Base-by-base conservation (phyloP, 1,140 invertebrate species). In the Procambarus virginalis region DNA sequence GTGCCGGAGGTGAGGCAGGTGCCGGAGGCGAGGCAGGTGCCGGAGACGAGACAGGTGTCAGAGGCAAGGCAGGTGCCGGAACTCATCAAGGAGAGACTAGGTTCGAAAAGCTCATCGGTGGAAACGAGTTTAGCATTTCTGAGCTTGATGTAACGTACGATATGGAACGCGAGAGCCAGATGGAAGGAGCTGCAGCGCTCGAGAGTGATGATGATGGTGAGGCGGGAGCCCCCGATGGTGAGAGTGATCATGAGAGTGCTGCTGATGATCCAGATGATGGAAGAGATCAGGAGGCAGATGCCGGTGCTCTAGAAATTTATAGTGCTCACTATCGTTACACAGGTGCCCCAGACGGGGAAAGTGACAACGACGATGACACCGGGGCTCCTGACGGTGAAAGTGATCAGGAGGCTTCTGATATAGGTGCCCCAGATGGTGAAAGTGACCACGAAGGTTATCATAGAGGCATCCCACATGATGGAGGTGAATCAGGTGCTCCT, bases 341-440 rank as follows among this genome's bases (percentile, higher is more conserved):
- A 73, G 68, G 68, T 20, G 22, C 22, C 34, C 68, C 68, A 2
- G 86, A 73, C n/a, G 78, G 77, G 2, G 64, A 87, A n/a, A 70
- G 60, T 68, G 76, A 78, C 58, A 14, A 55, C 46, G 77, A 14
- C 14, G 22, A 60, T 22, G 77, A 17, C 12, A 60, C 34, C 2
- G 85, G 55, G 6, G 79, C 20, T n/a, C 46, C 68, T 2, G 45
- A 55, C 1, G 79, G n/a, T 34, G 78, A 81, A 34, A 51, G 46
- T 73, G 78, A 81, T 45, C 46, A 51, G 22, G 58, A 80, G 68
- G 17, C 14, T 55, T 10, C 77, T 58, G 49, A 78, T n/a, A 78
- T 46, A 12, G 70, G 84, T 8, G 75, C 22, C 55, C 84, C 84
- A 17, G 84, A 86, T 64, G 84, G 84, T 86, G 79, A 81, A 73